Conservation (phyloP, 2,888 invertebrate genomes). For the Andricus curvator region DNA sequence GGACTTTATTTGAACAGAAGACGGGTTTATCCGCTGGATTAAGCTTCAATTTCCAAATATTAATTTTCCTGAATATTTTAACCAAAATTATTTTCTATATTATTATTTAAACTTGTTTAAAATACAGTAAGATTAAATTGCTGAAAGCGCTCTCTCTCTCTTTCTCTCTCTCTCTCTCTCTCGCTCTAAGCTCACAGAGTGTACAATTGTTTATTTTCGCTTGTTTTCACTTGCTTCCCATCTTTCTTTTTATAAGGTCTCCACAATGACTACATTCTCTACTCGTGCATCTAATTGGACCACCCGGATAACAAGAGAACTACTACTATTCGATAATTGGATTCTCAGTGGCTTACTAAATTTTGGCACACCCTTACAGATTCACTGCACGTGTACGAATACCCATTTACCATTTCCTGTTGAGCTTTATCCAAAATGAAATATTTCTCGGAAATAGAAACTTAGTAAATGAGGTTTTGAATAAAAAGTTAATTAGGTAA, state of each 20-base stretch:
- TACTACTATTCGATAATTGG: conserved; percentile 24
- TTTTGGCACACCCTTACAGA: background rate
- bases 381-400: conserved; percentile 11
- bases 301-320: conserved; percentile 3
- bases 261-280: background rate
- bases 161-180: too few relatives aligned
- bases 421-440: background rate
- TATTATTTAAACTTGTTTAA: too few relatives aligned
- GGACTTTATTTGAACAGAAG: too few relatives aligned
- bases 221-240: background rate
- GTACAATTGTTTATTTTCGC: background rate
- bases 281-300: background rate
- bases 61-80: too few relatives aligned
- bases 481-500: background rate
- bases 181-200: too few relatives aligned
- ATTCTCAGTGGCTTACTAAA: background rate
- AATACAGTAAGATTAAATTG: too few relatives aligned
- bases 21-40: too few relatives aligned
- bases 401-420: conserved; percentile 15
- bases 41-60: too few relatives aligned
- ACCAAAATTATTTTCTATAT: too few relatives aligned
- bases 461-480: background rate
- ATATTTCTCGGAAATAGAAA: conserved; percentile 7
- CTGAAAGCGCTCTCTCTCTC: too few relatives aligned
- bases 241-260: too few relatives aligned